Percentiles rank a stretch among this genome's conserved stretches.
Conservation (phyloP, 1,140 invertebrate genomes). For the Babylonia areolata region DNA sequence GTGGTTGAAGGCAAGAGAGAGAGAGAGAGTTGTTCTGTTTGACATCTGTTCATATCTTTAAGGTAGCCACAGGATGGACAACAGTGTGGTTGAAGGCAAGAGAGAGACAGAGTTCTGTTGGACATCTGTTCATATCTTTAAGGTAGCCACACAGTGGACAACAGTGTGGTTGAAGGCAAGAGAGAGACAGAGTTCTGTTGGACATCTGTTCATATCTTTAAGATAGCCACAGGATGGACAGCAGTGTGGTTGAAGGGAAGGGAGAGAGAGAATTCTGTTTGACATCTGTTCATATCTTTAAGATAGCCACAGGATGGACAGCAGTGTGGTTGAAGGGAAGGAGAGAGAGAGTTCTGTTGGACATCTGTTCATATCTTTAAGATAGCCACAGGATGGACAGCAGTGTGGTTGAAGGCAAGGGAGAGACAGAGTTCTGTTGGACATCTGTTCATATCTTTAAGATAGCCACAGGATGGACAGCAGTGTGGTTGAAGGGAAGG, state of each 20-base stretch:
- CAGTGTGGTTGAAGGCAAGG: too few relatives aligned
- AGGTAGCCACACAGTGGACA: conserved; percentile 27
- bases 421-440: too few relatives aligned
- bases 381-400: too few relatives aligned
- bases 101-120: not conserved
- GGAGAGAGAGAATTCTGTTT: not conserved
- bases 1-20: not conserved
- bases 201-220: too few relatives aligned
- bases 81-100: not conserved
- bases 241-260: not conserved
- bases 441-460: too few relatives aligned
- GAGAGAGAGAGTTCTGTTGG: too few relatives aligned
- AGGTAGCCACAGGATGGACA: conserved; percentile 30
- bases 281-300: conserved; percentile 36
- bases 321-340: not conserved
- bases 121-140: conserved; percentile 36
- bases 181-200: too few relatives aligned
- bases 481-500: too few relatives aligned
- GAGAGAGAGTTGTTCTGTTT: too few relatives aligned
- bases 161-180: not conserved
- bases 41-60: too few relatives aligned
- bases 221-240: conserved; percentile 29
- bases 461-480: too few relatives aligned
- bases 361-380: too few relatives aligned
- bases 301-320: conserved; percentile 29